Percentiles rank a stretch among this genome's conserved stretches.
Evolutionary conservation across 2,797 vertebrate species (phyloP).

Genomic region (Pantherophis vulpinus): DNA sequence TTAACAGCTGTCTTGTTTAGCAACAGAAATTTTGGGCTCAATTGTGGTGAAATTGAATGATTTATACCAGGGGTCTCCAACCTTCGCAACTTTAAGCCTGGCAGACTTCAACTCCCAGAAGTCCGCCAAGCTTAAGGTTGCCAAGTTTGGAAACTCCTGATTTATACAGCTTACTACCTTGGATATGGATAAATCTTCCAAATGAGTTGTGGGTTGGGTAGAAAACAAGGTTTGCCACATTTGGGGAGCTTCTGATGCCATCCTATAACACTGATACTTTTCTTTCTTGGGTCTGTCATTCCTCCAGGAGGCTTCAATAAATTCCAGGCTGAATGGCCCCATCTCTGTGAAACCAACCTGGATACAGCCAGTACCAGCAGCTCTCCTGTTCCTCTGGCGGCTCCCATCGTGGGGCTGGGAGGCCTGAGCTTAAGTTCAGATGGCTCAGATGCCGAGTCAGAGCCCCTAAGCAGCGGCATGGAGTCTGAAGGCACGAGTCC

Average conservation of each 20-base stretch:
- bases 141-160: not conserved
- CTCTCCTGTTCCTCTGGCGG: slow-evolving; percentile 34
- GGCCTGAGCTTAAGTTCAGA: slow-evolving; percentile 60
- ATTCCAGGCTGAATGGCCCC: slow-evolving; percentile 67
- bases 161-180: not conserved
- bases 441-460: slow-evolving; percentile 57
- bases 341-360: slow-evolving; percentile 66
- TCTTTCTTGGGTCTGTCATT: not conserved
- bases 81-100: too few relatives aligned
- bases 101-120: too few relatives aligned
- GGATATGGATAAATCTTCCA: not conserved
- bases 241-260: not conserved
- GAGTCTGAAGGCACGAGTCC: slow-evolving; percentile 59
- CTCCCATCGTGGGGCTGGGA: slow-evolving; percentile 62
- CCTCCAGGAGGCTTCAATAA: slow-evolving; percentile 65
- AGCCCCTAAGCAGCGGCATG: slow-evolving; percentile 56
- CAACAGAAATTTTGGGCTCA: not conserved
- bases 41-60: not conserved
- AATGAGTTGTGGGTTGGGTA: not conserved
- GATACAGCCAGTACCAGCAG: slow-evolving; percentile 34
- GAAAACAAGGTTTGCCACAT: not conserved
- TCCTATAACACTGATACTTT: not conserved
- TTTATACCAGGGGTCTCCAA: too few relatives aligned
- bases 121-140: too few relatives aligned
- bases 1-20: not conserved